Percentiles rank a stretch among this genome's conserved stretches.
phyloP scores from a whole-genome alignment of 2,888 invertebrate species.

The Pachycephus smyrnensis region DNA sequence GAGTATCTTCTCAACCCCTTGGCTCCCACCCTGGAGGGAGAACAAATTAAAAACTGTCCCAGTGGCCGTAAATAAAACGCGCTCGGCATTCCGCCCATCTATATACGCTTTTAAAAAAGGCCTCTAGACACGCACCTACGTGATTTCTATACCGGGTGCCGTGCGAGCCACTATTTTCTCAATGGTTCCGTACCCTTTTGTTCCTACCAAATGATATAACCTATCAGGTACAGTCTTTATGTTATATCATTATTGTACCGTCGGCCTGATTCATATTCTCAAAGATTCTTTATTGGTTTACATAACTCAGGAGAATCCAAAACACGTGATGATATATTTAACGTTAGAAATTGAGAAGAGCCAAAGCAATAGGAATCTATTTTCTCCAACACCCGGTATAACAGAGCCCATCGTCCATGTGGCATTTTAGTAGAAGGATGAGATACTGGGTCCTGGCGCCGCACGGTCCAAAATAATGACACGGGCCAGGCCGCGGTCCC shows the following conservation, averaged over 20 bases:
- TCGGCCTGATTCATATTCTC: too few species aligned
- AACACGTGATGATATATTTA: too few species aligned
- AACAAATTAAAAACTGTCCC: conserved; percentile 68
- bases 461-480: conserved; percentile 64
- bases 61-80: conserved; percentile 66
- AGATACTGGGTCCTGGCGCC: conserved; percentile 64
- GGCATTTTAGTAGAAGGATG: conserved; percentile 57
- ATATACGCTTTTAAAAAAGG: conserved; percentile 55
- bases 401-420: conserved; percentile 39
- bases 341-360: too few species aligned
- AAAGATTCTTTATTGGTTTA: too few species aligned
- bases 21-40: conserved; percentile 50
- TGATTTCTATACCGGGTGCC: conserved; percentile 57
- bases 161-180: not conserved
- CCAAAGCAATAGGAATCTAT: not conserved
- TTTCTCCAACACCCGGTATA: conserved; percentile 50
- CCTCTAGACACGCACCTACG: conserved; percentile 61
- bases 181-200: not conserved
- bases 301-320: too few species aligned
- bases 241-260: too few species aligned
- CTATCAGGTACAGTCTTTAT: too few species aligned
- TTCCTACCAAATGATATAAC: not conserved
- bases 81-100: conserved; percentile 62
- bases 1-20: conserved; percentile 28
- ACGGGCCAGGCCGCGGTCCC: conserved; percentile 53